Evolutionary conservation across 2,888 invertebrate species (phyloP), one percentile per base, ranked within the genome.

Genomic region (Diarsia rubi): DNA sequence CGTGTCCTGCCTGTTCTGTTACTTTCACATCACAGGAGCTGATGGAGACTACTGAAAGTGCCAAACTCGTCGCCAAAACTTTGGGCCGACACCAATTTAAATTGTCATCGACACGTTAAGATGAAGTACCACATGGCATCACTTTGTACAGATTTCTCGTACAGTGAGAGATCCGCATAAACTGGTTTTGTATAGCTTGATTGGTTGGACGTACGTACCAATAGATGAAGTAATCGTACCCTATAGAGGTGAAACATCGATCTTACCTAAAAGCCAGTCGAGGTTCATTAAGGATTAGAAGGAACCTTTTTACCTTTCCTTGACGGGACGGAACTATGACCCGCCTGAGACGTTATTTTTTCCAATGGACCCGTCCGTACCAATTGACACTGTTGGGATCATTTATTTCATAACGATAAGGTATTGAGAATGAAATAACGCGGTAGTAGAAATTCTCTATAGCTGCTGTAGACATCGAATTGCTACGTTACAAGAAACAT

Each of bases 261-360:
- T 79, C 70, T 75, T 69, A 64, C 24, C 76, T 86, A 86, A 88
- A 86, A 86, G 86, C 82, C 75, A 77, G 84, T 82, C 84, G 75
- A 70, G 47, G 72, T 71, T 79, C 81, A 81, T 86, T 86, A 84
- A 75, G 60, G 52, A 68, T 45, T 69, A 71, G 60, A 37, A 42
- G 49, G 64, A 62, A 63, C 73, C 54, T 54, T 64, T 71, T 76
- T 63, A 72, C 79, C 73, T 57, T 70, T 76, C 62, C 47, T 63
- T 69, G 57, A 64, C 68, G 77, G 44, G 31, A 77, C 47, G 57
- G n/a, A 67, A 76, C 65, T 77, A 76, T 67, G 67, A 73, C 44
- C 63, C 54, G 66, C 44, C 52, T 64, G 76, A 82, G 72, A 74
- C 57, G 66, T 81, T 65, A 74, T 85, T 81, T 81, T 81, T 77